Conservation (phyloP, 2,888 invertebrate species). For the Subacronicta megacephala region DNA sequence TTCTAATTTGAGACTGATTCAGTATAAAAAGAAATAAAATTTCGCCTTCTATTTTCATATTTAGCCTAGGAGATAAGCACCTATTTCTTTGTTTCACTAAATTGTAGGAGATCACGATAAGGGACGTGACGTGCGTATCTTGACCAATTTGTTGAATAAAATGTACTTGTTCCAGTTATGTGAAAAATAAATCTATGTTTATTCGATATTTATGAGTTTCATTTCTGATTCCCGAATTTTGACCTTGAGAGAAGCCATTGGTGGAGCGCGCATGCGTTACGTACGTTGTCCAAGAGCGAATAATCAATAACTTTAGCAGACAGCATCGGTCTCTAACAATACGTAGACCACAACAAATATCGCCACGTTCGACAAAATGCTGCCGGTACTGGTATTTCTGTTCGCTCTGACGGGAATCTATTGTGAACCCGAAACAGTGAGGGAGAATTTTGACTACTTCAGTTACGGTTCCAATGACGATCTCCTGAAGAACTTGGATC, state of each 20-base stretch:
- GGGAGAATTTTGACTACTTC: slow-evolving; percentile 85
- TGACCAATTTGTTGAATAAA: slow-evolving; percentile 63
- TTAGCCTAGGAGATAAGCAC: slow-evolving; percentile 67
- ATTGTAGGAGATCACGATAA: slow-evolving; percentile 43
- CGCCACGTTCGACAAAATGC: slow-evolving; percentile 67
- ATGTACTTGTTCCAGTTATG: slow-evolving; percentile 69
- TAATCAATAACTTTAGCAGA: slow-evolving; percentile 79
- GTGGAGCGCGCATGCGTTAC: slow-evolving; percentile 78
- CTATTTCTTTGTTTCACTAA: slow-evolving; percentile 57
- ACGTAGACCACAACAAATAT: slow-evolving; percentile 74
- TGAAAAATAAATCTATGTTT: slow-evolving; percentile 77
- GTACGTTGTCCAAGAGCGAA: slow-evolving; percentile 52
- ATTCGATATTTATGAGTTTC: slow-evolving; percentile 66
- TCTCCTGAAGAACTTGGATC: slow-evolving; percentile 78
- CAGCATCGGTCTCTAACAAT: slow-evolving; percentile 66
- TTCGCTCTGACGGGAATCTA: slow-evolving; percentile 66
- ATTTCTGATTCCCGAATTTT: slow-evolving; percentile 61
- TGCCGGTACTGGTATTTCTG: slow-evolving; percentile 68
- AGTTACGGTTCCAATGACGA: slow-evolving; percentile 83
- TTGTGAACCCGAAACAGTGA: slow-evolving; percentile 84
- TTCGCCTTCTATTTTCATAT: slow-evolving; percentile 85
- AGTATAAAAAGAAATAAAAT: slow-evolving; percentile 79
- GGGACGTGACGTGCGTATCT: slow-evolving; percentile 50
- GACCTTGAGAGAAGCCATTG: slow-evolving; percentile 73
- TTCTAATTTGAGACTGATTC: slow-evolving; percentile 85